Percentiles rank a stretch among this genome's conserved stretches.
These are phyloP conservation scores for Chaunax sp. DNA, from an alignment of 2,797 vertebrate species.

Conservation along the genomic window DNA sequence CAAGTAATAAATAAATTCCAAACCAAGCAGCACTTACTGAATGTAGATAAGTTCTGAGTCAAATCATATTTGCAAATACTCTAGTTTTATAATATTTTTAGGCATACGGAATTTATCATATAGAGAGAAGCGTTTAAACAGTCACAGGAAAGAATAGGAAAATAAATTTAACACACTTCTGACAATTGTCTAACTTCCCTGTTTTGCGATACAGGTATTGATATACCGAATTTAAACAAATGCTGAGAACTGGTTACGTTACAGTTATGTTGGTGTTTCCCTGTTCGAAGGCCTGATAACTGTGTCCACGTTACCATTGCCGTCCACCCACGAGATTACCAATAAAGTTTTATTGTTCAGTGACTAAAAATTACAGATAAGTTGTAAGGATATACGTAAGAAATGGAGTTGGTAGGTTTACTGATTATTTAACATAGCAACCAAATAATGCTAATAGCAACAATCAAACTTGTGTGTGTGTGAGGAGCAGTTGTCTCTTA, in stretches of 20 bases:
- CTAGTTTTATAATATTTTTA: slow-evolving; percentile 1
- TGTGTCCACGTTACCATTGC: slow-evolving; percentile 22
- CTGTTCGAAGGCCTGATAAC: slow-evolving; percentile 20
- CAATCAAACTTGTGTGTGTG: slow-evolving; percentile 49
- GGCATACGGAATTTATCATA: neutral
- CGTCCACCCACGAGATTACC: slow-evolving; percentile 30
- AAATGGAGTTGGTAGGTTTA: slow-evolving; percentile 42
- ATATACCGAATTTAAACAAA: slow-evolving; percentile 17
- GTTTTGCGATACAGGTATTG: neutral
- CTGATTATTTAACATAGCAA: slow-evolving; percentile 54
- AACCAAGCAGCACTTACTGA: slow-evolving; percentile 34
- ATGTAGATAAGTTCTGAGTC: slow-evolving; percentile 46
- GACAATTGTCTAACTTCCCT: neutral
- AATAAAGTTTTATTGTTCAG: slow-evolving; percentile 18
- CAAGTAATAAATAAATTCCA: slow-evolving; percentile 35
- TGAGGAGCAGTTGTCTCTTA: slow-evolving; percentile 56
- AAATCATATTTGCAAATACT: slow-evolving; percentile 16
- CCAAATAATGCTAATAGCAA: slow-evolving; percentile 56
- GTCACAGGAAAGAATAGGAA: neutral
- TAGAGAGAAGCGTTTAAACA: neutral
- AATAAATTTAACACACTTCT: neutral
- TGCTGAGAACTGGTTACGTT: slow-evolving; percentile 16
- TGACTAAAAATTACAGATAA: slow-evolving; percentile 34
- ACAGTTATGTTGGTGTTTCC: slow-evolving; percentile 27
- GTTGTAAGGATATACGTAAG: slow-evolving; percentile 45